Evolutionary conservation across 2,113 vertebrate genomes (phyloP), one percentile per base, ranked within the genome.

Genomic region (Gallinago paraguaiae): DNA sequence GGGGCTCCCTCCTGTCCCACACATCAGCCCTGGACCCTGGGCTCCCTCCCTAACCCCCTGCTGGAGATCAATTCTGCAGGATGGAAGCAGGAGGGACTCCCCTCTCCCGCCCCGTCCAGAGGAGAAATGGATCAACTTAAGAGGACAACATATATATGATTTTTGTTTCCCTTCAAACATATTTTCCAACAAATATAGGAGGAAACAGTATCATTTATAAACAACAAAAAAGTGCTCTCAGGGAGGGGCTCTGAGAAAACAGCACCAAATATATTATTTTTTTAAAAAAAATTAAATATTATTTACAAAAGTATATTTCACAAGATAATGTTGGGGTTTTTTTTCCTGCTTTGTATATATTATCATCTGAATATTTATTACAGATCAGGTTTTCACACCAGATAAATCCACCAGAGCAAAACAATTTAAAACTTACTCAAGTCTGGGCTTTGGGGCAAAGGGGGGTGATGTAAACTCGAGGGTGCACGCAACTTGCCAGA

Each of bases 241-340:
- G 98, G 95, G 95, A 97, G 97, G 96, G 95, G 83, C 95, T 97
- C 97, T 96, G 98, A 97, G 97, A 97, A 98, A 97, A 97, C 97
- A 98, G 98, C 98, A 98, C 98, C 98, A 98, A 98, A 98, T 98
- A 98, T 98, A 98, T 98, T 98, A 98, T 97, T 95, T 96, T 94
- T 97, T 94, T 56, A 22, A 95, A 96, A 97, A 97, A 98, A 98
- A 98, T 98, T 98, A 98, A 98, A 98, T 98, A 98, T 95, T 98
- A 98, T 98, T 97, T 98, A 98, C 98, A 98, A 97, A 98, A 97
- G 97, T 92, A 95, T 96, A 97, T 92, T 96, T 97, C 97, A 97
- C 91, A 97, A 95, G 96, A 69, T 91, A 97, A 92, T 17, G 9
- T 65, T 50, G 50, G 56, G 43, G 10, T 11, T 48, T 48, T 22